Base-by-base conservation (phyloP, 1,140 invertebrate genomes). In the Portunus trituberculatus region DNA sequence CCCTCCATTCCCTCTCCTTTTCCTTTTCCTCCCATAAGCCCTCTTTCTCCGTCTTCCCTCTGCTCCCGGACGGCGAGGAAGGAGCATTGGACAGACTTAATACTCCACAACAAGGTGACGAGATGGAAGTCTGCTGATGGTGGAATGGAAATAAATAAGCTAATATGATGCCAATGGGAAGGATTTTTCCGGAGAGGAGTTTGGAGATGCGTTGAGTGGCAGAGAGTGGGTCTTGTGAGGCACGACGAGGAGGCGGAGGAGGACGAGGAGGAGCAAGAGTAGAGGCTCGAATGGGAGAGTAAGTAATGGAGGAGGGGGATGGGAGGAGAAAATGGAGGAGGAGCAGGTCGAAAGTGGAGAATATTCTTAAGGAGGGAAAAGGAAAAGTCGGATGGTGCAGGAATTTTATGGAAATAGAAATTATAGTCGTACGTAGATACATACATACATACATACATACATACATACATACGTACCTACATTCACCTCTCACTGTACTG, bases 131-230 rank as follows among this genome's bases (percentile, higher is more conserved):
- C 25, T 8, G 67, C 67, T 76, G 67, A 76, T 76, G 20, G 67
- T n/a, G 67, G n/a, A 76, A 76, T 76, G 25, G 8, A 76, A 76
- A 76, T 76, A 76, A 7, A 76, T 76, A 76, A 76, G 67, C 67
- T 76, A n/a, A n/a, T 76, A 76, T 76, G 67, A 76, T n/a, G 67
- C 20, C 67, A 59, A 59, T 76, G 67, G 20, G 67, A 8, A 76
- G 16, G 16, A n/a, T 76, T 76, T 76, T 76, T 76, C 67, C 67
- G 67, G 67, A 76, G n/a, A 76, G 25, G 67, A 76, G 67, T 76
- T 76, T 76, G 67, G 67, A 76, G 67, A 76, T 76, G 67, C 67
- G 67, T 76, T 76, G 67, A 76, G 67, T 20, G 67, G 67, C 25
- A n/a, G 6, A 20, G 59, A 76, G 67, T 76, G 67, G 20, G 67